Evolutionary conservation across 2,888 invertebrate genomes (phyloP).

Genomic region (Alitta virens): DNA sequence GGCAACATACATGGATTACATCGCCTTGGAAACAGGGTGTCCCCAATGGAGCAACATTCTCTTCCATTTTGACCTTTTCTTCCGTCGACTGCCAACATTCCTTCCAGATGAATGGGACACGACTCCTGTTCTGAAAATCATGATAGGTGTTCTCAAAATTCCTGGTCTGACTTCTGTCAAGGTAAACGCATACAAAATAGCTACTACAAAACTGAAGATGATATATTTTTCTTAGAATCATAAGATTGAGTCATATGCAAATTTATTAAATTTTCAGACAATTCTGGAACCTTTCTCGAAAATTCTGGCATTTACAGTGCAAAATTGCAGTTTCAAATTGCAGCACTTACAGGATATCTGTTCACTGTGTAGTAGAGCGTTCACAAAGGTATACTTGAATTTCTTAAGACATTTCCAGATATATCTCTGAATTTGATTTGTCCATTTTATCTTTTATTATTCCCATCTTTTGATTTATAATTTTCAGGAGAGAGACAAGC

Average conservation of each 20-base stretch:
- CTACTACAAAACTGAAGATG: too few species aligned
- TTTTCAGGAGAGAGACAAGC: slow-evolving; percentile 84
- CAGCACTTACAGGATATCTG: slow-evolving; percentile 78
- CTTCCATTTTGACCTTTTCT: slow-evolving; percentile 81
- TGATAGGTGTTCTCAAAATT: slow-evolving; percentile 69
- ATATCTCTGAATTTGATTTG: not conserved
- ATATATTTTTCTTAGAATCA: too few species aligned
- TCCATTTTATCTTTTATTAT: not conserved
- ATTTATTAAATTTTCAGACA: slow-evolving; percentile 37
- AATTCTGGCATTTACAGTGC: slow-evolving; percentile 87
- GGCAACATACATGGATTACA: slow-evolving; percentile 87
- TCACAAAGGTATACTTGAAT: slow-evolving; percentile 65
- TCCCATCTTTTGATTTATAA: too few species aligned
- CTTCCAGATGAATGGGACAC: slow-evolving; percentile 52
- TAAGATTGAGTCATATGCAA: not conserved
- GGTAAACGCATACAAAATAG: slow-evolving; percentile 62
- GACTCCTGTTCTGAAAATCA: slow-evolving; percentile 56
- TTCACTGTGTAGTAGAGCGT: slow-evolving; percentile 84
- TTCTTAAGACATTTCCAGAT: not conserved
- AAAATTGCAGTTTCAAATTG: slow-evolving; percentile 76
- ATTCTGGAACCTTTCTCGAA: slow-evolving; percentile 94
- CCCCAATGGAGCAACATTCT: slow-evolving; percentile 78
- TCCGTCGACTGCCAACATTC: slow-evolving; percentile 63
- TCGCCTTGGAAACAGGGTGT: slow-evolving; percentile 75
- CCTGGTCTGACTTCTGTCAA: slow-evolving; percentile 80